phyloP scores from a whole-genome alignment of 2,113 vertebrate species.

The Plotosus lineatus region DNA sequence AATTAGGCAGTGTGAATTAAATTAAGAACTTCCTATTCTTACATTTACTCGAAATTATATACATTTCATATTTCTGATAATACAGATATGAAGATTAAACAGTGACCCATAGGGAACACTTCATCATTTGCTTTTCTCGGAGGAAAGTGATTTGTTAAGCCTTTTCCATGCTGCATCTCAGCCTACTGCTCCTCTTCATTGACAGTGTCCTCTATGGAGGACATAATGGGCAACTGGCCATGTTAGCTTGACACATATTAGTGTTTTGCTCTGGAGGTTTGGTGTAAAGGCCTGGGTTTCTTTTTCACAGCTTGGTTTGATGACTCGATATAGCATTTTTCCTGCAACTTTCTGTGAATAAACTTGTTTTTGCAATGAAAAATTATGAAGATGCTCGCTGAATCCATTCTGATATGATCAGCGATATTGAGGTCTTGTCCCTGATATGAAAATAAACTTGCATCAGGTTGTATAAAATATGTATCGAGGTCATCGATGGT shows the following conservation, averaged over 20 bases:
- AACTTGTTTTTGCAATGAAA: neutral
- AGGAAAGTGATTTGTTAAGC: constrained; percentile 41
- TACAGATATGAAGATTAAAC: neutral
- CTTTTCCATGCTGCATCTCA: constrained; percentile 34
- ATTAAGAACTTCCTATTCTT: constrained; percentile 15
- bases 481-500: neutral
- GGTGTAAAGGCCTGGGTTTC: constrained; percentile 5
- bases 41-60: neutral
- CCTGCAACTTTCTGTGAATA: neutral
- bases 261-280: constrained; percentile 40
- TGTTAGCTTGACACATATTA: constrained; percentile 47
- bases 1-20: constrained; percentile 23
- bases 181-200: constrained; percentile 25
- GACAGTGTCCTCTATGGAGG: constrained; percentile 36
- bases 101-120: neutral
- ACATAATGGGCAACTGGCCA: constrained; percentile 43
- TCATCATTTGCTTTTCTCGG: constrained; percentile 29
- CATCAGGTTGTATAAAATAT: constrained; percentile 26
- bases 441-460: constrained; percentile 10
- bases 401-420: constrained; percentile 1
- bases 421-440: neutral
- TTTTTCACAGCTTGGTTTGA: constrained; percentile 26
- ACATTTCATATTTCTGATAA: constrained; percentile 4
- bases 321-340: neutral
- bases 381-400: neutral